Evolutionary conservation across 2,113 vertebrate genomes (phyloP).

Genomic region (Erpornis zantholeuca): DNA sequence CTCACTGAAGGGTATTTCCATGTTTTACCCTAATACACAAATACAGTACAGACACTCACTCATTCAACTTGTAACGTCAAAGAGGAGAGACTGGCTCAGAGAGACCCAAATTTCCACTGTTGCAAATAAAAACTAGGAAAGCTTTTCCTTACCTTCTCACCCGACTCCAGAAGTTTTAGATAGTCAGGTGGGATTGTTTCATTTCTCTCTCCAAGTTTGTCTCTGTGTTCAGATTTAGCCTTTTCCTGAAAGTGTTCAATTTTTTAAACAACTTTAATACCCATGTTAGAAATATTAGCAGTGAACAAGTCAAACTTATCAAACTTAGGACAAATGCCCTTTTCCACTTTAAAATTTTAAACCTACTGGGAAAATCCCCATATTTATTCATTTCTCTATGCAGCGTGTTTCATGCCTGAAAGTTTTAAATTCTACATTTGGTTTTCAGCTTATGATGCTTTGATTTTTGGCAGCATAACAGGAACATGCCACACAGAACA

Average conservation of each 20-base stretch:
- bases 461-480: not conserved
- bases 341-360: not conserved
- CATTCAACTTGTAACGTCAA: not conserved
- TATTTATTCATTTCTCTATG: not conserved
- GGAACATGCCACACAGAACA: not conserved
- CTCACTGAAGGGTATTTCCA: not conserved
- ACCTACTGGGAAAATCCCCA: rapidly evolving
- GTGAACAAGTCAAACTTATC: not conserved
- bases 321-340: not conserved
- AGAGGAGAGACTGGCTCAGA: not conserved
- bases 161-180: slow-evolving; percentile 62
- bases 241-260: slow-evolving; percentile 68
- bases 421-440: not conserved
- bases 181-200: slow-evolving; percentile 77
- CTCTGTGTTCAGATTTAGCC: slow-evolving; percentile 67
- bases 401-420: rapidly evolving
- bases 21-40: not conserved
- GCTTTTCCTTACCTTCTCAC: slow-evolving; percentile 61
- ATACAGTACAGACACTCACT: not conserved
- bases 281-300: not conserved
- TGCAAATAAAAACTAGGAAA: not conserved
- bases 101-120: not conserved
- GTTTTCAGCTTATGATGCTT: not conserved
- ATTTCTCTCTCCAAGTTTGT: slow-evolving; percentile 76
- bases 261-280: not conserved